Base-by-base conservation (phyloP, 2,888 invertebrate genomes). In the Drosophila subquinaria region DNA sequence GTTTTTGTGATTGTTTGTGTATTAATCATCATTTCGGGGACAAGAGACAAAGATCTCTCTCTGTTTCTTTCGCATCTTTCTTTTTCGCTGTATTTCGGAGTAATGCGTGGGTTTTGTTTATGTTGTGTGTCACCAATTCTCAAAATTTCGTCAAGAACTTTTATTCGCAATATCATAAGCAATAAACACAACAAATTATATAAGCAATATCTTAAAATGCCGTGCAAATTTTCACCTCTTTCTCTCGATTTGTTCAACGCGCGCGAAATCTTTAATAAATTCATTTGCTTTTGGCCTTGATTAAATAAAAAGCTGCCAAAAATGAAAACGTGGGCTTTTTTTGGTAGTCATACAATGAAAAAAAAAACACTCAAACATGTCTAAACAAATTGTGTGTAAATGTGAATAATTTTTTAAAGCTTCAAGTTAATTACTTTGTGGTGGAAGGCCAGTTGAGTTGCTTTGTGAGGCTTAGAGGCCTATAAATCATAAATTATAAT, bases 11-110 rank as follows among this genome's bases (percentile, higher is more conserved):
- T 59, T 57, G 52, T 35, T 11, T 11, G 15, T 27, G 76, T 59
- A 81, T 82, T 87, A 86, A 66, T 82, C 81, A 86, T 87, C 77
- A 61, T 15, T 38, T 38, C 9, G 23, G 65, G 55, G 47, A 68
- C 42, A 73, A 64, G 59, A 63, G 55, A 68, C 53, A 80, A 66
- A 47, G 68, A 61, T 61, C 11, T 40, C 38, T 38, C 42, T 62
- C 27, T 30, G 27, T 61, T 47, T 27, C 13, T 38, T n/a, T n/a
- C 5, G 36, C 36, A n/a, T 47, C 50, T 55, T 42, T 60, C 27
- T 66, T 36, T 52, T 17, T 53, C 50, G 13, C 11, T 36, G 10
- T 5, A 9, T 42, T 47, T 42, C 38, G 17, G 42, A 53, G n/a
- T 48, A 4, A 4, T 51, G 67, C 48, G 77, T 77, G 45, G 74